Evolutionary conservation across 2,888 invertebrate species (phyloP).

Genomic region (Pyrrhosoma nymphula): DNA sequence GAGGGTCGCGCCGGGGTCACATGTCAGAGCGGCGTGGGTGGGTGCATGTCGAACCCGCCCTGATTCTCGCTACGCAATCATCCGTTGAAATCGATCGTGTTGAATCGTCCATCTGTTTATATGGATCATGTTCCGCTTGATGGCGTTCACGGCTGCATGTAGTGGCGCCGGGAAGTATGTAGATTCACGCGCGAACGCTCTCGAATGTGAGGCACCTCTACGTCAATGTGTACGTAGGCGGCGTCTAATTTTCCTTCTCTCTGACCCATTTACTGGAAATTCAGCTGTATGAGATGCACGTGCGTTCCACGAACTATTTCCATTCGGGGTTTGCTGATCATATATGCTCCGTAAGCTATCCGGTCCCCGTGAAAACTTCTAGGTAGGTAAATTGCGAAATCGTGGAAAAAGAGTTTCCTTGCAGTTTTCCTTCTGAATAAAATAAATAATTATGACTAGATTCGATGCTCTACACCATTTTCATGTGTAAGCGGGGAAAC

Average conservation of each 20-base stretch:
- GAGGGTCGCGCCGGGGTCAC: neutral
- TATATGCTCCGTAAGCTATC: too few species aligned
- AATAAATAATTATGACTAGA: too few species aligned
- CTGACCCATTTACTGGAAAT: neutral
- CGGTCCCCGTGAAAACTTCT: too few species aligned
- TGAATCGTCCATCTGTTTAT: neutral
- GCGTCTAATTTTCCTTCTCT: neutral
- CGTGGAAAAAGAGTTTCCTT: too few species aligned
- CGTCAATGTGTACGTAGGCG: neutral
- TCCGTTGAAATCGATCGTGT: neutral
- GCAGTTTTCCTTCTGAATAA: too few species aligned
- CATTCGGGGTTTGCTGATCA: neutral
- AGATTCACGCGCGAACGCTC: neutral
- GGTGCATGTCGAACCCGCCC: neutral
- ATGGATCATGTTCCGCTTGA: neutral
- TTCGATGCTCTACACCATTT: too few species aligned
- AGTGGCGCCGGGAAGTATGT: neutral
- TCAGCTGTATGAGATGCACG: neutral
- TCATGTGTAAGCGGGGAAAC: too few species aligned
- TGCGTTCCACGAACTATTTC: neutral
- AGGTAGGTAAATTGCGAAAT: too few species aligned
- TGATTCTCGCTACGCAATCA: neutral
- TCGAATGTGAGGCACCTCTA: neutral
- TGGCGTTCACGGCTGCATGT: neutral
- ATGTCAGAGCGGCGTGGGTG: neutral